Percentiles rank a stretch among this genome's conserved stretches.
These are phyloP conservation scores for Cantharis lateralis DNA, from an alignment of 2,888 invertebrate genomes.

Conservation along the genomic window DNA sequence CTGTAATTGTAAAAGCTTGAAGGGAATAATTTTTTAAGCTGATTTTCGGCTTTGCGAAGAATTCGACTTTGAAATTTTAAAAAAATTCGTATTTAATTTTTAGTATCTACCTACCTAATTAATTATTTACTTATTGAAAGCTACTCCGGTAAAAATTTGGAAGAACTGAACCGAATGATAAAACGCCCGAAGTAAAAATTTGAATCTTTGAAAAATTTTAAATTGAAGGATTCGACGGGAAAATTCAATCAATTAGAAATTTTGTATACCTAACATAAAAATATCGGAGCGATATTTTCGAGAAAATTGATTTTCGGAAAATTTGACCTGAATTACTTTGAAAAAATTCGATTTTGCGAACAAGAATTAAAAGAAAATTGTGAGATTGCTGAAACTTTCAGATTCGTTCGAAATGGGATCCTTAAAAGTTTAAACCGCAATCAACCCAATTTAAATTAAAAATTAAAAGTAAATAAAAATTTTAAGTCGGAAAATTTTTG, in stretches of 20 bases:
- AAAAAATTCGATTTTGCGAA: neutral
- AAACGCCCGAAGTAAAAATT: neutral
- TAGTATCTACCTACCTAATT: too few species aligned
- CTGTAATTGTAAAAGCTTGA: neutral
- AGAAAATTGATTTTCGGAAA: neutral
- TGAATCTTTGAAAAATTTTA: neutral
- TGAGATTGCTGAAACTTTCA: neutral
- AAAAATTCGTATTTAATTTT: neutral
- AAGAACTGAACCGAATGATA: neutral
- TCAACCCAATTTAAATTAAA: neutral
- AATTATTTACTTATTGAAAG: too few species aligned
- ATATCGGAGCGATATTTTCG: neutral
- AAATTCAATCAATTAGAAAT: neutral
- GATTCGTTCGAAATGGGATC: neutral
- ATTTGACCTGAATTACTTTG: neutral
- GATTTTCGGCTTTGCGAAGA: neutral
- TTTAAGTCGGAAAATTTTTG: neutral
- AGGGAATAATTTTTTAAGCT: neutral
- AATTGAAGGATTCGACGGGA: neutral
- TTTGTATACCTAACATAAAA: neutral
- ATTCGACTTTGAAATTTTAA: neutral
- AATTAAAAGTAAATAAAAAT: too few species aligned
- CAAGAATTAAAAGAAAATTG: neutral
- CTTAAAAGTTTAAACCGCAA: neutral
- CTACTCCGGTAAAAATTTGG: neutral